These are phyloP conservation scores for Orussus abietinus DNA, from an alignment of 1,140 invertebrate species.

Conservation along the genomic window DNA sequence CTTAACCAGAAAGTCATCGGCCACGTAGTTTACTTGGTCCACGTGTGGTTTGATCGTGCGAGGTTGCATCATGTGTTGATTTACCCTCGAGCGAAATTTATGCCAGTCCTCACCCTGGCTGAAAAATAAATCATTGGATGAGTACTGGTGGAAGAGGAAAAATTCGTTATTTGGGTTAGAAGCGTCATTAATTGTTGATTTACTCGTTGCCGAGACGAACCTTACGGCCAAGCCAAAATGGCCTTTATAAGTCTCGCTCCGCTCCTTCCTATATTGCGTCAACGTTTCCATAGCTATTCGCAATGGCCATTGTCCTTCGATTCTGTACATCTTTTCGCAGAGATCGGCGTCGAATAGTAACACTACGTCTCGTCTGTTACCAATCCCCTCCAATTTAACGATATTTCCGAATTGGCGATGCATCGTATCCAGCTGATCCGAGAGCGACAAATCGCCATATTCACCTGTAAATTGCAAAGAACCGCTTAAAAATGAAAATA, in stretches of 20 bases:
- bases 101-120: conserved; percentile 58
- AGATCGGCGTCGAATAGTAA: conserved; percentile 35
- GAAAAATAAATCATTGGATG: conserved; percentile 10
- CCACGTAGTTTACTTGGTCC: conserved; percentile 49
- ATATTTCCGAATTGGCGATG: conserved; percentile 30
- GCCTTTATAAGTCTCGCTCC: conserved; percentile 29
- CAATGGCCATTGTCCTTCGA: conserved; percentile 39
- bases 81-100: conserved; percentile 52
- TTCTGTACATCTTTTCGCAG: conserved; percentile 40
- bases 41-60: conserved; percentile 52
- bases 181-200: too few relatives aligned
- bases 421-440: conserved; percentile 21
- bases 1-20: conserved; percentile 52
- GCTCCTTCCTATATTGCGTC: conserved; percentile 33
- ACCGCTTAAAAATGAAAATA: too few relatives aligned
- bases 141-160: background rate
- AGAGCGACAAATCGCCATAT: conserved; percentile 18
- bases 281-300: conserved; percentile 35
- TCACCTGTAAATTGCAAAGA: conserved; percentile 34
- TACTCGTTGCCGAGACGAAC: too few relatives aligned
- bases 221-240: conserved; percentile 29
- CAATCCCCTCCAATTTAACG: conserved; percentile 31
- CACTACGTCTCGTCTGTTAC: conserved; percentile 22
- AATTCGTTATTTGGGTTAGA: too few relatives aligned
- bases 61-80: conserved; percentile 57